Base-by-base conservation (phyloP, 2,797 vertebrate species). In the Calcarius lapponicus region DNA sequence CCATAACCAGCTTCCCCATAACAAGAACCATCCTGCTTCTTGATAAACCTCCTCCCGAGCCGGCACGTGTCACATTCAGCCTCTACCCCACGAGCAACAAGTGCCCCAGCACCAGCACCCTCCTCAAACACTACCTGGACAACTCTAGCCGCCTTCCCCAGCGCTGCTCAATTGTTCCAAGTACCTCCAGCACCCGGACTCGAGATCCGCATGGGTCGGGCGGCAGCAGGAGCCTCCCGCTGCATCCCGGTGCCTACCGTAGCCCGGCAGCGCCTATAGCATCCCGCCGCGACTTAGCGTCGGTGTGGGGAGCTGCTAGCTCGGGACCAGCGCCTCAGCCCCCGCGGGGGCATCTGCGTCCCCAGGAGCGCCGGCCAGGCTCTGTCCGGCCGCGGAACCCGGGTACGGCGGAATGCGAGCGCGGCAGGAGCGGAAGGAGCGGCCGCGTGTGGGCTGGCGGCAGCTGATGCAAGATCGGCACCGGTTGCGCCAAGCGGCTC, bases 321-420 rank as follows among this genome's bases (percentile, higher is more conserved):
- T 28, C 43, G 11, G 31, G 15, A 50, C 36, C 18, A 9, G 12
- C 48, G 16, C 14, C 28, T 17, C 61, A 47, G 42, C 15, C 32
- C 56, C 61, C 29, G 13, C 4, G 13, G 40, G 28, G 21, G 4
- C 51, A 80, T 31, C 61, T 32, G n/a, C 36, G 29, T 12, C 54
- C 5, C 58, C 64, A 17, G 38, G 24, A 29, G 38, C 4, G 50
- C 17, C 71, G 22, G 43, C 6, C 65, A 12, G 42, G 28, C 42
- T 61, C 43, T 22, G 7, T 57, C 32, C 38, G 22, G 8, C 38
- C 38, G 32, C 11, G 32, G 25, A 73, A 34, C 24, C 28, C 18
- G 9, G 10, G 7, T 10, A 8, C 0, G 36, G 57, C 32, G 64
- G 32, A 32, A 43, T 0, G 17, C 8, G 13, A 34, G 24, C 20